Base-by-base conservation (phyloP, 2,888 invertebrate species). In the Tetragonisca angustula region DNA sequence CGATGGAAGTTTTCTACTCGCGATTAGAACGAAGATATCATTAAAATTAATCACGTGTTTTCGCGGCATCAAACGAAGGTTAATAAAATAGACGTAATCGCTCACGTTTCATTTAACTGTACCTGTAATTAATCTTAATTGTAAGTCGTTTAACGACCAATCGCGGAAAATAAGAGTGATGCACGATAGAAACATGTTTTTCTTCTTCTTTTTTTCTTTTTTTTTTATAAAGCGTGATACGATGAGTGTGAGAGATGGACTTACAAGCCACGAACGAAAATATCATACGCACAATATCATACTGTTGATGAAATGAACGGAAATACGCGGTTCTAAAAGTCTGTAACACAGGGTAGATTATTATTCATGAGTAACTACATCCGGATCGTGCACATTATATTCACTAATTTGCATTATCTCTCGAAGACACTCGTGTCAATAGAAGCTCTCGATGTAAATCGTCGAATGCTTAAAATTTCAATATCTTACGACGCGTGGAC, bases 311-410 rank as follows among this genome's bases (percentile, higher is more conserved):
- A 15, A 81, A 83, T 61, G 69, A 68, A 32, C 21, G 52, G 61
- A 71, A 71, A 74, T 74, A 62, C 49, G 65, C 67, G 50, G n/a
- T 59, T 72, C 76, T 70, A 49, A 72, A 85, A 69, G 74, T 65
- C 36, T 56, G 56, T 79, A 76, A 84, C 79, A 79, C 77, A 56
- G 73, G 77, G 64, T 72, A 84, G 86, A 89, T 90, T 90, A 90
- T 83, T 84, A 89, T 88, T 89, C 83, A 85, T 88, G 84, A 89
- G 83, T 81, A 83, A 83, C 86, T 84, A 89, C 88, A 81, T 90
- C 90, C 90, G 88, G 88, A 81, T 84, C 76, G 84, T 78, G 74
- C 52, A 52, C 54, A 71, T 73, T 85, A 78, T 70, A 77, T 80
- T 78, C 80, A 70, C 59, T 81, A 73, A 78, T 86, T 78, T 83